These are phyloP conservation scores for Pristis pectinata DNA, from an alignment of 2,797 vertebrate genomes.

Conservation along the genomic window DNA sequence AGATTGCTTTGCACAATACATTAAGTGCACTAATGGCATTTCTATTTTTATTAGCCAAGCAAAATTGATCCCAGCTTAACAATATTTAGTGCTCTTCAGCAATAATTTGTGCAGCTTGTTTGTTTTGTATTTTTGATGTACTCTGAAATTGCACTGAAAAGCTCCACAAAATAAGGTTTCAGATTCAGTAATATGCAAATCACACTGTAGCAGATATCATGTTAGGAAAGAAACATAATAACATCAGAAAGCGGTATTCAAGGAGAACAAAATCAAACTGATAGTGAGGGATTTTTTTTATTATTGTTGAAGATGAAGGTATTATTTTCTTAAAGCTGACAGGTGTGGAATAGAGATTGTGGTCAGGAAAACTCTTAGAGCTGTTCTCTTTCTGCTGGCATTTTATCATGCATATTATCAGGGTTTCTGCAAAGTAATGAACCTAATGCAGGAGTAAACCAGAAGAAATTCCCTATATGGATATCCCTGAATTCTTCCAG, in stretches of 20 bases:
- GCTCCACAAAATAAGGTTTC: not conserved
- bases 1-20: constrained; percentile 26
- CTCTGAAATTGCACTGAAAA: not conserved
- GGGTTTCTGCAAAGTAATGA: not conserved
- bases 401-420: not conserved
- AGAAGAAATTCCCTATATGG: not conserved
- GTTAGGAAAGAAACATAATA: not conserved
- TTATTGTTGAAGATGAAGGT: not conserved
- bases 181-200: not conserved
- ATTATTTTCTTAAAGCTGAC: not conserved
- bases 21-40: constrained; percentile 15
- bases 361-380: not conserved
- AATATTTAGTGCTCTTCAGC: not conserved
- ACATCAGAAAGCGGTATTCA: not conserved
- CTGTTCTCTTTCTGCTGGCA: not conserved
- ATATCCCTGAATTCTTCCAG: no score
- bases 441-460: not conserved
- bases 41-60: constrained; percentile 21
- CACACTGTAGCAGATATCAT: not conserved
- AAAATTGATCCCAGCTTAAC: not conserved
- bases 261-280: not conserved
- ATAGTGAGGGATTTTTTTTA: not conserved
- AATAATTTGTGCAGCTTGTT: constrained; percentile 12
- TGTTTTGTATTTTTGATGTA: not conserved
- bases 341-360: not conserved